Evolutionary conservation across 2,797 vertebrate species (phyloP).

Genomic region (Meriones psammophilus): DNA sequence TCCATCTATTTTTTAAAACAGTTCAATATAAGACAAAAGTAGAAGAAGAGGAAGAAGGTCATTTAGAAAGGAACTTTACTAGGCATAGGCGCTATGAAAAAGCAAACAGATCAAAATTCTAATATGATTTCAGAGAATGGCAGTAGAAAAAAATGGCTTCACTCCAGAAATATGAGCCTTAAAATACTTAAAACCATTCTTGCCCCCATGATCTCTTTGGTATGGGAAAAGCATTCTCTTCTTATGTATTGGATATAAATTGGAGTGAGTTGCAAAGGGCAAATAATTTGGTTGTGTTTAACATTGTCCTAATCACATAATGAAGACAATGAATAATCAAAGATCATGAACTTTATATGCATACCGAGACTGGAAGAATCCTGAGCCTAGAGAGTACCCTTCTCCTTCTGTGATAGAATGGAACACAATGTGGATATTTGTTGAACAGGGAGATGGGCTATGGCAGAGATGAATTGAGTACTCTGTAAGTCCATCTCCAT

Average conservation of each 20-base stretch:
- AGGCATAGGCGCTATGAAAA: not conserved
- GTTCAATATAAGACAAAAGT: not conserved
- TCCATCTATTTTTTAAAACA: not conserved
- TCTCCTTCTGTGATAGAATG: not conserved
- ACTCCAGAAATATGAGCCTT: not conserved
- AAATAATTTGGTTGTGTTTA: not conserved
- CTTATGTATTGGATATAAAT: not conserved
- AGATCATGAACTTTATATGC: not conserved
- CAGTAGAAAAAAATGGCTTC: not conserved
- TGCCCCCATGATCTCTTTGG: not conserved
- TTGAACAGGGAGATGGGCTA: not conserved
- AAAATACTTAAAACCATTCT: conserved; percentile 3
- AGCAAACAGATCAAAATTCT: not conserved
- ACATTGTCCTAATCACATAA: not conserved
- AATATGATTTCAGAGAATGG: not conserved
- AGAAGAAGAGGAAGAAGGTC: not conserved
- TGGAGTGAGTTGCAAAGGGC: not conserved
- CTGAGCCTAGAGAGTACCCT: not conserved
- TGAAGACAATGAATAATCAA: not conserved
- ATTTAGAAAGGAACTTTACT: not conserved
- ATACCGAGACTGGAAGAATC: not conserved
- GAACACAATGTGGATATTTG: not conserved
- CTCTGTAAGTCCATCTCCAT: not conserved
- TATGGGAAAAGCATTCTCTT: not conserved
- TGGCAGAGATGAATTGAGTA: not conserved